Percentiles rank a stretch among this genome's conserved stretches.
Evolutionary conservation across 2,113 vertebrate species (phyloP).

Genomic region (Piaya cayana): DNA sequence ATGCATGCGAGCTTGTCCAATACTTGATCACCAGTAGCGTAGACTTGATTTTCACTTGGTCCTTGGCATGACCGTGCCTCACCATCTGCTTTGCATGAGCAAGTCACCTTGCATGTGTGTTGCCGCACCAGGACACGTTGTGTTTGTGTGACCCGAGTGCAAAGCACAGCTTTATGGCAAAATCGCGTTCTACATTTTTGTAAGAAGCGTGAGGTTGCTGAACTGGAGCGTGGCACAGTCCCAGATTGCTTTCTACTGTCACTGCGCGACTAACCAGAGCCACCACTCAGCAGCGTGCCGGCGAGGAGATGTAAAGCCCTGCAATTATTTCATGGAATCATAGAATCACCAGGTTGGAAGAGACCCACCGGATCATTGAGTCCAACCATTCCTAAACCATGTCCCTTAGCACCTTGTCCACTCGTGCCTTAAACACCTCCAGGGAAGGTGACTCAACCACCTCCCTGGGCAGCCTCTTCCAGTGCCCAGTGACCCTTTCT

Average conservation of each 20-base stretch:
- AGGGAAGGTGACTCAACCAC: too few relatives aligned
- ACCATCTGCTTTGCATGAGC: conserved; percentile 20
- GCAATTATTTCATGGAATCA: too few relatives aligned
- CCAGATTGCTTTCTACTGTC: neutral
- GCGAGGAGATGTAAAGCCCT: neutral
- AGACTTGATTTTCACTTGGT: neutral
- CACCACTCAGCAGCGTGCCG: neutral
- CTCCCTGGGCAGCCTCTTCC: too few relatives aligned
- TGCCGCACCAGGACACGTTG: neutral
- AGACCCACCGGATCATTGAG: too few relatives aligned
- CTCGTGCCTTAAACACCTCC: too few relatives aligned
- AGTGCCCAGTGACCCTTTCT: too few relatives aligned
- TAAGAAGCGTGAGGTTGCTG: neutral
- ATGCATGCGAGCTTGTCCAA: neutral
- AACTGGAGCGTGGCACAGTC: accelerated
- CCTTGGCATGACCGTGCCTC: neutral
- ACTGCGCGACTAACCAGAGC: neutral
- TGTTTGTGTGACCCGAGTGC: neutral
- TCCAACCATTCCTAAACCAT: too few relatives aligned
- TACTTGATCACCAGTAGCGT: neutral
- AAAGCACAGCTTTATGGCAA: neutral
- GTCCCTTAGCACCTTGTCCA: too few relatives aligned
- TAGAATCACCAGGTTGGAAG: too few relatives aligned
- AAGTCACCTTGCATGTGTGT: neutral
- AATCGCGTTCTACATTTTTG: accelerated